These are phyloP conservation scores for Chelonus insularis DNA, from an alignment of 1,140 invertebrate species.

Conservation along the genomic window DNA sequence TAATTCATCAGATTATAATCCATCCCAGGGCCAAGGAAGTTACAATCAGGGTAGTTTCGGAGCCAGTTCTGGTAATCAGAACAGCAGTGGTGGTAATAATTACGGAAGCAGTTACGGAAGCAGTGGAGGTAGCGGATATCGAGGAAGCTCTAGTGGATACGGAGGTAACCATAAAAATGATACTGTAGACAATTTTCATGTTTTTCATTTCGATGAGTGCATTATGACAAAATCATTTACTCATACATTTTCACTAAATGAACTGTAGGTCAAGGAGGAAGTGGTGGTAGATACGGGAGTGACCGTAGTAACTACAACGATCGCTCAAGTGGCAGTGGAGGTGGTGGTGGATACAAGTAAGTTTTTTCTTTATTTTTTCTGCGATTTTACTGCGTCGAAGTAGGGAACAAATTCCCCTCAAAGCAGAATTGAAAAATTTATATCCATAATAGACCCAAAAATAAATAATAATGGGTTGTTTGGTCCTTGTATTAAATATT, in stretches of 20 bases:
- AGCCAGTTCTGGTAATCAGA: slow-evolving; percentile 50
- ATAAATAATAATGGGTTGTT: too few relatives aligned
- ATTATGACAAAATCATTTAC: too few relatives aligned
- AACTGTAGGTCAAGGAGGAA: slow-evolving; percentile 42
- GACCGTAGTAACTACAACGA: slow-evolving; percentile 62
- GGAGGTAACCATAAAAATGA: too few relatives aligned
- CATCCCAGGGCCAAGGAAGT: slow-evolving; percentile 44
- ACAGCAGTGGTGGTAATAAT: slow-evolving; percentile 39
- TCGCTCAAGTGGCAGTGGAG: slow-evolving; percentile 38
- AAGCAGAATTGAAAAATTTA: too few relatives aligned
- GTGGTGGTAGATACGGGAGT: slow-evolving; percentile 54
- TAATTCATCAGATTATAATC: slow-evolving; percentile 46
- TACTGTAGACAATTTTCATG: too few relatives aligned
- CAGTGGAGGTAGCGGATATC: slow-evolving; percentile 39
- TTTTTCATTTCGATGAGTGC: too few relatives aligned
- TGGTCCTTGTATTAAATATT: too few relatives aligned
- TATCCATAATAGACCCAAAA: too few relatives aligned
- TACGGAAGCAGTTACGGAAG: slow-evolving; percentile 49
- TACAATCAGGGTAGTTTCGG: slow-evolving; percentile 55
- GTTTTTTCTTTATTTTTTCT: slow-evolving; percentile 43
- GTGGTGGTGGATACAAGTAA: slow-evolving; percentile 56
- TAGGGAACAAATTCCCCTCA: neutral
- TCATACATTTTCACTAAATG: neutral
- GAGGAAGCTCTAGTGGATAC: slow-evolving; percentile 41
- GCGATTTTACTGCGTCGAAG: neutral